phyloP scores from a whole-genome alignment of 2,888 invertebrate species.

The Ophion slaviceki region DNA sequence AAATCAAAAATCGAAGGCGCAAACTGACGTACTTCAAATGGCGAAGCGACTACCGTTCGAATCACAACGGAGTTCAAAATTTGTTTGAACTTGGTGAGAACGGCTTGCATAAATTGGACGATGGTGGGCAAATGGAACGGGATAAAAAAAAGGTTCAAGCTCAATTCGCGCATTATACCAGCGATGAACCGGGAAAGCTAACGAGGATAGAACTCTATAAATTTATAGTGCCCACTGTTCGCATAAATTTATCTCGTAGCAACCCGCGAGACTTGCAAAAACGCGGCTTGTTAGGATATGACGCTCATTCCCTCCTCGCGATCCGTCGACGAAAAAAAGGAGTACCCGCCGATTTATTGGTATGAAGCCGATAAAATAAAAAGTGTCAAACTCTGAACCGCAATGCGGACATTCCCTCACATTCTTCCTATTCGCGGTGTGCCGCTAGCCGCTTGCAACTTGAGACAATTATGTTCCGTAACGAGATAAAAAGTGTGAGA shows the following conservation, averaged over 20 bases:
- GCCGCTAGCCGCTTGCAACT: constrained; percentile 47
- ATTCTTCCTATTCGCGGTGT: constrained; percentile 36
- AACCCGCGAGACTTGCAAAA: constrained; percentile 5
- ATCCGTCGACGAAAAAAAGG: constrained; percentile 6
- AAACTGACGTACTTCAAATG: background rate
- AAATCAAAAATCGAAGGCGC: background rate
- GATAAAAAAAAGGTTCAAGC: constrained; percentile 15
- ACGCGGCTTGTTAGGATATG: constrained; percentile 8
- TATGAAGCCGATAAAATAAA: constrained; percentile 51
- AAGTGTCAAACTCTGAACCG: constrained; percentile 55
- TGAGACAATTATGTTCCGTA: constrained; percentile 56
- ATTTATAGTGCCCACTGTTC: constrained; percentile 15
- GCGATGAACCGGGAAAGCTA: constrained; percentile 41
- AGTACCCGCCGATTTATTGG: constrained; percentile 36
- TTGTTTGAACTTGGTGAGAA: background rate
- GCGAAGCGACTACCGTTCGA: background rate
- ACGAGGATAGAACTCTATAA: constrained; percentile 40
- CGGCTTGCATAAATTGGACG: background rate
- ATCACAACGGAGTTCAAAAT: background rate
- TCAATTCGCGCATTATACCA: constrained; percentile 25
- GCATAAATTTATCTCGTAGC: constrained; percentile 8
- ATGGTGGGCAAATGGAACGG: constrained; percentile 7
- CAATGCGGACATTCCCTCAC: constrained; percentile 55
- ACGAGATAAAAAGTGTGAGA: constrained; percentile 54
- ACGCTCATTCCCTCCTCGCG: constrained; percentile 1